A percentile compares a stretch with the other conserved stretches of the same genome.
phyloP scores from a whole-genome alignment of 2,888 invertebrate genomes.

The Arge pagana region DNA sequence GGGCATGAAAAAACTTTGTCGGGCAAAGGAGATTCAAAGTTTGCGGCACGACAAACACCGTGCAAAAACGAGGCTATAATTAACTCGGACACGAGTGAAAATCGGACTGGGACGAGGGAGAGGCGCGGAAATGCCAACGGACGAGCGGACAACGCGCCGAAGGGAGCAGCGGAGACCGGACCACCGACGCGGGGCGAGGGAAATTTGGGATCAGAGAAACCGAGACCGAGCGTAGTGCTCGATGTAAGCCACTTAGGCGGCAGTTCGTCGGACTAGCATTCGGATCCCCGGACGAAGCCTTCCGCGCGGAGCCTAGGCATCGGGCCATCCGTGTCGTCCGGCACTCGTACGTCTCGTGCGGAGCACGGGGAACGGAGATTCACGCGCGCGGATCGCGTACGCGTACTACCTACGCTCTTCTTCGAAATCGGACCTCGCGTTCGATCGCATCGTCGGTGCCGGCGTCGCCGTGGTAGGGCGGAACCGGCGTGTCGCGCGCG shows the following conservation, averaged over 20 bases:
- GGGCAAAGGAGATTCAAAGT: no score
- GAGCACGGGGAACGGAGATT: no score
- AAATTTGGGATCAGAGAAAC: conserved; percentile 22
- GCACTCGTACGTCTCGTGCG: no score
- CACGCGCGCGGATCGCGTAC: no score
- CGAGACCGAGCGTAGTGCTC: conserved; percentile 34
- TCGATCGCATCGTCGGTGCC: no score
- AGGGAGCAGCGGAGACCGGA: conserved; percentile 20
- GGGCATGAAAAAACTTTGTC: no score
- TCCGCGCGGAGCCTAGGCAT: background rate
- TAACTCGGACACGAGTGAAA: conserved; percentile 19
- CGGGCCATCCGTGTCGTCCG: no score
- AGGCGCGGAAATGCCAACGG: conserved; percentile 13
- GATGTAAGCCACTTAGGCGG: conserved; percentile 43
- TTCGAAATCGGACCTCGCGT: no score
- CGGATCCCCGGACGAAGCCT: conserved; percentile 9
- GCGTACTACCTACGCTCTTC: no score
- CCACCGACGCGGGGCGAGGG: background rate
- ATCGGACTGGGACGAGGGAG: conserved; percentile 15
- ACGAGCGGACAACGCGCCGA: conserved; percentile 15
- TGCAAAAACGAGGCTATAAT: conserved; percentile 14
- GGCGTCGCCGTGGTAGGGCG: no score
- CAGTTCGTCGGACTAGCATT: conserved; percentile 29
- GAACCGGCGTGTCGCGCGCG: no score
- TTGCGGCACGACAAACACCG: no score